Conservation (phyloP, 64 coral and sea anemone species). For the Porites australiensis region DNA sequence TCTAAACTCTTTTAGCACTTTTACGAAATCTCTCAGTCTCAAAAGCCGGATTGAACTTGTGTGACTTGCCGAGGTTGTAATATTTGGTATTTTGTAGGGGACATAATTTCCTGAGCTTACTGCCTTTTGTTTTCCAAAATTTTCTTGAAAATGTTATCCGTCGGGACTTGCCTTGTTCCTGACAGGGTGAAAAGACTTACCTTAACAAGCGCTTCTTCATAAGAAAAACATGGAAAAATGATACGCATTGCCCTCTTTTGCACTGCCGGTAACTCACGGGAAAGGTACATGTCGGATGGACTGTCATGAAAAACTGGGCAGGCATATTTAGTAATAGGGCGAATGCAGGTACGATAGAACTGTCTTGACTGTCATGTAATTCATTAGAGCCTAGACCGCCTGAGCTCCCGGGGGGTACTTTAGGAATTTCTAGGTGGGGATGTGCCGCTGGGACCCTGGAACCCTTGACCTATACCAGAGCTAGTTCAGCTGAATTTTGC, state of each 20-base stretch:
- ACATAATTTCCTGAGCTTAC: background rate
- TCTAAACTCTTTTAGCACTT: background rate
- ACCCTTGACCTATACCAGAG: no score
- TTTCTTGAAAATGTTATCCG: background rate
- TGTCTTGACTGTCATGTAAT: background rate
- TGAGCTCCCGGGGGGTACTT: no score
- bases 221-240: slow-evolving; percentile 26
- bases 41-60: background rate
- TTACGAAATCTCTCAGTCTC: background rate
- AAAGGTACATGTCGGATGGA: slow-evolving; percentile 15
- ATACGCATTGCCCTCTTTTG: background rate
- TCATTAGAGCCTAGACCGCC: slow-evolving; percentile 12
- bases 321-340: slow-evolving; percentile 1
- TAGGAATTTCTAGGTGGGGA: no score
- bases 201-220: slow-evolving; percentile 27
- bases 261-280: background rate
- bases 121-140: background rate
- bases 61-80: background rate
- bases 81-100: background rate
- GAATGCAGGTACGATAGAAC: slow-evolving; percentile 29
- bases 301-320: background rate
- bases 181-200: background rate
- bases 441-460: no score
- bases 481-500: no score
- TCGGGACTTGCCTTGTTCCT: background rate